Base-by-base conservation (phyloP, 2,888 invertebrate genomes). In the Neoscelio sp. region DNA sequence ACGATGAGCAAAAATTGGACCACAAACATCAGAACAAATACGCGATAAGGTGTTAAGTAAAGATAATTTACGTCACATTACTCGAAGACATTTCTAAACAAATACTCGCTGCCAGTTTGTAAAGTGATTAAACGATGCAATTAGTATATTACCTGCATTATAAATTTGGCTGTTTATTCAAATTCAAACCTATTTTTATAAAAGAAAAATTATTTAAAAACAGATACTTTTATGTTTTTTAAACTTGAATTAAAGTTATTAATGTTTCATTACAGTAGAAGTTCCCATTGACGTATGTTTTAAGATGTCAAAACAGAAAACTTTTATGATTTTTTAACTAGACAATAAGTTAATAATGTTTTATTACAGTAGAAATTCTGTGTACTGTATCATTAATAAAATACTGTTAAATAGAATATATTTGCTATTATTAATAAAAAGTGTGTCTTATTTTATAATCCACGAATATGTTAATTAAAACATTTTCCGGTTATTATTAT, bases 61-160 rank as follows among this genome's bases (percentile, higher is more conserved):
- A 86, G 85, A 87, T 86, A 85, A 86, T 82, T 85, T 85, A 82
- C 83, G 84, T 84, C 85, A 85, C 82, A 60, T 54, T 83, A 85
- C 78, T 80, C 62, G 76, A 81, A 82, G 80, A 82, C 82, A 74
- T 60, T 56, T 78, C 77, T 82, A 80, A 52, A 68, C 71, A 81
- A 84, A 83, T 82, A 84, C 52, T 78, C 79, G 33, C 30, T 56
- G 33, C 20, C 13, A 54, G 54, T 79, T 42, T 79, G 50, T 70
- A 60, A 58, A 52, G 18, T 48, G 40, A 79, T 73, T 71, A 64
- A 68, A 68, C 38, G 20, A n/a, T 46, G 40, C 18, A 78, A 65
- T 71, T 60, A 10, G 26, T 13, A 48, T 6, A 54, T 40, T 42
- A 18, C 17, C 2, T 38, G 42, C 20, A 40, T 42, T 40, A 20